A percentile compares a stretch with the other conserved stretches of the same genome.
Evolutionary conservation across 2,888 invertebrate species (phyloP).

Genomic region (Coenonympha glycerion): DNA sequence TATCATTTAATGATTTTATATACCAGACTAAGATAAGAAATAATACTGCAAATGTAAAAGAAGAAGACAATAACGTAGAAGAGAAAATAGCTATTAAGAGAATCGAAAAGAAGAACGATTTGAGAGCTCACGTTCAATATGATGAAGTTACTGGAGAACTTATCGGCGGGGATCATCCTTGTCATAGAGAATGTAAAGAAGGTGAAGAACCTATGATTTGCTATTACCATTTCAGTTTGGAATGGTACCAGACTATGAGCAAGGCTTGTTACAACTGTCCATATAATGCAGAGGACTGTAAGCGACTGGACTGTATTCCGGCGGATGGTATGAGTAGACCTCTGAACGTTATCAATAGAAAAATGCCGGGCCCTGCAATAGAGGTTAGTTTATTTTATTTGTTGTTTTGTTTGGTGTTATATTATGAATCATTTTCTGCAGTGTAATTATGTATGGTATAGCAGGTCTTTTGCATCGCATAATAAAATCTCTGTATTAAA

Average conservation of each 20-base stretch:
- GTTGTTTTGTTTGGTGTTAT: no score
- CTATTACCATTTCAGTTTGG: constrained; percentile 83
- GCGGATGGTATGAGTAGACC: constrained; percentile 87
- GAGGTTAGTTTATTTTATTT: constrained; percentile 77
- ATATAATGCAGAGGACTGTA: constrained; percentile 82
- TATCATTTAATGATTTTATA: constrained; percentile 43
- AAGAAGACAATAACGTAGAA: constrained; percentile 32
- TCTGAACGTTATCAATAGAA: constrained; percentile 87
- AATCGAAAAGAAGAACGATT: constrained; percentile 44
- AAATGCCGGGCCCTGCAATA: constrained; percentile 90
- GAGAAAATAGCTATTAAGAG: constrained; percentile 31
- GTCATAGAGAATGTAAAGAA: constrained; percentile 79
- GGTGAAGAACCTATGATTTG: constrained; percentile 80
- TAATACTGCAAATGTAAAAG: constrained; percentile 29
- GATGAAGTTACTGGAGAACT: constrained; percentile 66
- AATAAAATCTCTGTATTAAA: not conserved
- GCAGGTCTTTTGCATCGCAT: no score
- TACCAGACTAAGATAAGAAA: constrained; percentile 37
- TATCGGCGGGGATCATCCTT: constrained; percentile 72
- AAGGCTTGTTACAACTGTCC: constrained; percentile 93
- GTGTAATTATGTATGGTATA: no score
- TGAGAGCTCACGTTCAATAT: constrained; percentile 54
- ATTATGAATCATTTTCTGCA: no score
- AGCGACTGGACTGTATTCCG: constrained; percentile 85
- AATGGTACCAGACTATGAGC: constrained; percentile 90